Base-by-base conservation (phyloP, 2,888 invertebrate genomes). In the Ganaspis brasiliensis region DNA sequence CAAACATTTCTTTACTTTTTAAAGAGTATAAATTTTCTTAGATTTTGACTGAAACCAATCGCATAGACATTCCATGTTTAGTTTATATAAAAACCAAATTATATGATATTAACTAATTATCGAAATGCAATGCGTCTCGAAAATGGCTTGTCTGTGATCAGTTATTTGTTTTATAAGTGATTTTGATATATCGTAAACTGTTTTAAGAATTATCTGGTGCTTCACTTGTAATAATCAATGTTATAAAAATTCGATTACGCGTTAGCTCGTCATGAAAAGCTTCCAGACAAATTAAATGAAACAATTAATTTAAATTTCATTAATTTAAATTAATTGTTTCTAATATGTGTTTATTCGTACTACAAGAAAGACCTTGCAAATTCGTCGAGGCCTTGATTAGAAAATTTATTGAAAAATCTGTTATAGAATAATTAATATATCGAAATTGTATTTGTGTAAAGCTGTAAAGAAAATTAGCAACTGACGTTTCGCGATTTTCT, bases 91-190 rank as follows among this genome's bases (percentile, higher is more conserved):
- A 45, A 49, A 19, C 37, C 10, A 35, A 40, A 14, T 52, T 26
- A 55, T 26, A 55, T 35, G n/a, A 72, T 56, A 14, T 16, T 45
- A 45, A 49, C 40, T 67, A 21, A 9, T 45, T 45, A 24, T 63
- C 21, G n/a, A 21, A 40, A 40, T 14, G 37, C 21, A 45, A 45
- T 67, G n/a, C 21, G 14, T 67, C 6, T 45, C n/a, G 45, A 45
- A 45, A 67, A 45, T 49, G 21, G n/a, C 24, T 49, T 67, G n/a
- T 67, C 67, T 67, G 67, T 67, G 67, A 67, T 67, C 45, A 45
- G 26, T 52, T 52, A 26, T 67, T 10, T 61, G 37, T 61, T 61
- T 37, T 67, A n/a, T n/a, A 67, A 67, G 40, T 21, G 40, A 24
- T 63, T 63, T 63, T 14, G 40, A 67, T 8, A 37, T 61, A 19